Percentiles rank a stretch among this genome's conserved stretches.
phyloP scores from a whole-genome alignment of 2,888 invertebrate species.

The Eurois occulta region DNA sequence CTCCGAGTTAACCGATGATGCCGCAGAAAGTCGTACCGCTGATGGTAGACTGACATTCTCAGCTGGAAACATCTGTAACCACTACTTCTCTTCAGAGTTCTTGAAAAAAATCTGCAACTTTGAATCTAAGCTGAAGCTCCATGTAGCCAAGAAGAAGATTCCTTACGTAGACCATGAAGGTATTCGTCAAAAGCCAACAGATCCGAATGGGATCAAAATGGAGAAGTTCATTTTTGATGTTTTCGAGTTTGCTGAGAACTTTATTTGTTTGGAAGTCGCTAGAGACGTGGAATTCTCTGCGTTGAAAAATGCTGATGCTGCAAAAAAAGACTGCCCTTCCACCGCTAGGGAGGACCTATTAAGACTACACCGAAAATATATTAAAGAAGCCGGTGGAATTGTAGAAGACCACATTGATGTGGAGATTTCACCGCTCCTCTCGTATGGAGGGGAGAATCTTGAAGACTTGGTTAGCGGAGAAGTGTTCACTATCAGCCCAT shows the following conservation, averaged over 20 bases:
- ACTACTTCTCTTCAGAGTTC: conserved; percentile 98
- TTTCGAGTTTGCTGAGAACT: conserved; percentile 97
- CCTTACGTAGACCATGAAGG: conserved; percentile 94
- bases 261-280: conserved; percentile 97
- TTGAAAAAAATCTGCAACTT: conserved; percentile 93
- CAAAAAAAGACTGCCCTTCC: conserved; percentile 97
- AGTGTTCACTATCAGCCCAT: conserved; percentile 92
- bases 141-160: conserved; percentile 99
- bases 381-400: conserved; percentile 95
- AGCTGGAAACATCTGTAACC: conserved; percentile 99
- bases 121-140: conserved; percentile 95
- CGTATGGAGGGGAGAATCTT: conserved; percentile 97
- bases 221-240: conserved; percentile 99
- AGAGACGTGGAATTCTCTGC: conserved; percentile 99
- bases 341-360: conserved; percentile 95
- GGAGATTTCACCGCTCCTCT: conserved; percentile 97
- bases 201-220: conserved; percentile 99
- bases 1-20: conserved; percentile 97
- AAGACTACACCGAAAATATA: conserved; percentile 94
- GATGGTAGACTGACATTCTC: conserved; percentile 96
- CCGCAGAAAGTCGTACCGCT: conserved; percentile 94
- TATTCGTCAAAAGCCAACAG: conserved; percentile 93
- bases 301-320: conserved; percentile 97
- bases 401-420: conserved; percentile 92
- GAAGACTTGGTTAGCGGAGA: conserved; percentile 92